phyloP scores from a whole-genome alignment of 2,888 invertebrate genomes.

The Deilephila porcellus region DNA sequence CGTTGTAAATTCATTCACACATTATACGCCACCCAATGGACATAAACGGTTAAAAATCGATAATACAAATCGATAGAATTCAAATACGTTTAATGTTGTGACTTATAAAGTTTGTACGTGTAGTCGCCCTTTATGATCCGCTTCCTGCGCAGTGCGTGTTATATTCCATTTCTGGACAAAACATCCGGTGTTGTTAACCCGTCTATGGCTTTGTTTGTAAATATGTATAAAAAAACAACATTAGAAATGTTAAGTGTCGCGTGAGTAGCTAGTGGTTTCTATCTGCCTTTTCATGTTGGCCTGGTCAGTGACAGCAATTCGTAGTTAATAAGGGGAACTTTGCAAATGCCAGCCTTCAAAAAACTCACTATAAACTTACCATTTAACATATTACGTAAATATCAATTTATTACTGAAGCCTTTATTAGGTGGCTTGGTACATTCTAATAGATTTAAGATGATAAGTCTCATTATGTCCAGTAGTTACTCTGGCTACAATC shows the following conservation, averaged over 20 bases:
- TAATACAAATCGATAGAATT: slow-evolving; percentile 4
- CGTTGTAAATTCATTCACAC: slow-evolving; percentile 22
- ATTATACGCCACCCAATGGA: background rate
- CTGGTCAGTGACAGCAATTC: background rate
- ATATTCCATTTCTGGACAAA: slow-evolving; percentile 31
- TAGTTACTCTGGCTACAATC: too few relatives aligned
- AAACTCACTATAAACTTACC: too few relatives aligned
- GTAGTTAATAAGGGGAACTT: background rate
- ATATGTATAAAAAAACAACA: slow-evolving; percentile 59
- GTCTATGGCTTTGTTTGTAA: slow-evolving; percentile 74
- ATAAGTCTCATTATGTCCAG: too few relatives aligned
- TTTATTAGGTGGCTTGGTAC: too few relatives aligned
- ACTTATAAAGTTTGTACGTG: slow-evolving; percentile 27
- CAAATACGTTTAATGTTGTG: slow-evolving; percentile 13
- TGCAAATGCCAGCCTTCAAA: too few relatives aligned
- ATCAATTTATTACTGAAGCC: too few relatives aligned
- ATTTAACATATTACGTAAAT: too few relatives aligned
- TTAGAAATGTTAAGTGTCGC: slow-evolving; percentile 68
- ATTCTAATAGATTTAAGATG: too few relatives aligned
- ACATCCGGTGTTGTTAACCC: slow-evolving; percentile 75
- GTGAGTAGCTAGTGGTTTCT: slow-evolving; percentile 49
- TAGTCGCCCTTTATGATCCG: slow-evolving; percentile 31
- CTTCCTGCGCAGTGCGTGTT: slow-evolving; percentile 36
- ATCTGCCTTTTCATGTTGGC: background rate
- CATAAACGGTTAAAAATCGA: slow-evolving; percentile 13